phyloP scores from a whole-genome alignment of 2,113 vertebrate genomes.

The Cryptoleucopteryx plumbea region DNA sequence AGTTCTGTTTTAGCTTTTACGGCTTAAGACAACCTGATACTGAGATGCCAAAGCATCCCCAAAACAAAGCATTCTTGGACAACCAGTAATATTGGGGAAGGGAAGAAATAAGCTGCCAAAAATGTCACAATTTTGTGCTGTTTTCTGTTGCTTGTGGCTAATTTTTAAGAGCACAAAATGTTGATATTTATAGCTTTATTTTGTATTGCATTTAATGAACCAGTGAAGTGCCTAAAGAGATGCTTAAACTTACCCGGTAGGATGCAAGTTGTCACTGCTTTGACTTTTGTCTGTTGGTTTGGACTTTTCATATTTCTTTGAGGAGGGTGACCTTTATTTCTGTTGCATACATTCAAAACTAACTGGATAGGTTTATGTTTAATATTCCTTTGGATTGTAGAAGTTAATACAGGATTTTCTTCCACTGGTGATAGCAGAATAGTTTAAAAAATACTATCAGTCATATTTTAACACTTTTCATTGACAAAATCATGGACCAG shows the following conservation, averaged over 20 bases:
- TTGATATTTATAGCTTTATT: conserved; percentile 77
- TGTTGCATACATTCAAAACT: conserved; percentile 18
- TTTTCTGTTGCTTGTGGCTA: conserved; percentile 60
- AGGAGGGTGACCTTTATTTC: conserved; percentile 56
- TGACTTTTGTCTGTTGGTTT: conserved; percentile 18
- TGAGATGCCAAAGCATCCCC: conserved; percentile 73
- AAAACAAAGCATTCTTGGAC: conserved; percentile 63
- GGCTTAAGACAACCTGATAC: conserved; percentile 64
- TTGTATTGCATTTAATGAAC: conserved; percentile 71
- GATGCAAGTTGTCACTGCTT: conserved; percentile 56
- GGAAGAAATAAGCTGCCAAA: conserved; percentile 68
- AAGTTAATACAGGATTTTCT: not conserved
- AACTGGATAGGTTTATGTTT: not conserved
- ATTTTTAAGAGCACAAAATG: conserved; percentile 71
- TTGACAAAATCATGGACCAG: not conserved
- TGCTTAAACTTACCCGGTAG: conserved; percentile 51
- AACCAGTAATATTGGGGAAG: conserved; percentile 47
- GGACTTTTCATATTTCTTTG: not conserved
- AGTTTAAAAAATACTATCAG: not conserved
- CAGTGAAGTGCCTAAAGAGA: conserved; percentile 80
- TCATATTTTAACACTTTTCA: not conserved
- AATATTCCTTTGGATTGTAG: not conserved
- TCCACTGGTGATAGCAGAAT: not conserved
- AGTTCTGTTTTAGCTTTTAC: conserved; percentile 56
- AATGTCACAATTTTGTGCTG: conserved; percentile 70